These are phyloP conservation scores for Leptopilina drosophilae DNA, from an alignment of 2,888 invertebrate genomes.

Conservation along the genomic window DNA sequence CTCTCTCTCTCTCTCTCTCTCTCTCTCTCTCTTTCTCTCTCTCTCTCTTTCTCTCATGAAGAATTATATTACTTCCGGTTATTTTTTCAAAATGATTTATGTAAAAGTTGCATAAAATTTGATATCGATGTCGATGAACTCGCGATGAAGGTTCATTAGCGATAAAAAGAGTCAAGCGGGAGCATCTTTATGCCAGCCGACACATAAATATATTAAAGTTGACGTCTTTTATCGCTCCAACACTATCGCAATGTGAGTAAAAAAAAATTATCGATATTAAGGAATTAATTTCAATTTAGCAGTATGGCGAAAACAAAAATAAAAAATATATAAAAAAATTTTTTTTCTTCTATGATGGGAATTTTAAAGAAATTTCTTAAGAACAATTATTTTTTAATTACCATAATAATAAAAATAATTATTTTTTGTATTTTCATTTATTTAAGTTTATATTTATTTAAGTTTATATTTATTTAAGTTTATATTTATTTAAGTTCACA, in stretches of 20 bases:
- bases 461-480: too few relatives aligned
- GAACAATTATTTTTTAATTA: too few relatives aligned
- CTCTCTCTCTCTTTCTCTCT: too few relatives aligned
- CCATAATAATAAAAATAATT: too few relatives aligned
- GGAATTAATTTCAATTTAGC: not conserved
- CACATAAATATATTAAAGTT: conserved; percentile 22
- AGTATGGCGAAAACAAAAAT: too few relatives aligned
- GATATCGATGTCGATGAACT: conserved; percentile 2
- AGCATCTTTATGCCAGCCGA: conserved; percentile 1
- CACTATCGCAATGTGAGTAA: not conserved
- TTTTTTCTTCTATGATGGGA: too few relatives aligned
- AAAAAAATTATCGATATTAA: conserved; percentile 13
- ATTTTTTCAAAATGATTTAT: not conserved
- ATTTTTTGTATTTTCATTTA: too few relatives aligned
- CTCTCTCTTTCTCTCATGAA: not conserved
- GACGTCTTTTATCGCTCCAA: conserved; percentile 12
- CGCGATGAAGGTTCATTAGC: conserved; percentile 24
- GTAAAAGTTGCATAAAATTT: conserved; percentile 4
- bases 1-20: too few relatives aligned
- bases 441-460: too few relatives aligned
- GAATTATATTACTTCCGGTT: not conserved
- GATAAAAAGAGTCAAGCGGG: conserved; percentile 4
- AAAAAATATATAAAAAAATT: too few relatives aligned
- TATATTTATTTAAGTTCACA: too few relatives aligned
- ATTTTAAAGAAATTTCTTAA: too few relatives aligned